Conservation (phyloP, 2,797 vertebrate genomes). For the Platalea minor region DNA sequence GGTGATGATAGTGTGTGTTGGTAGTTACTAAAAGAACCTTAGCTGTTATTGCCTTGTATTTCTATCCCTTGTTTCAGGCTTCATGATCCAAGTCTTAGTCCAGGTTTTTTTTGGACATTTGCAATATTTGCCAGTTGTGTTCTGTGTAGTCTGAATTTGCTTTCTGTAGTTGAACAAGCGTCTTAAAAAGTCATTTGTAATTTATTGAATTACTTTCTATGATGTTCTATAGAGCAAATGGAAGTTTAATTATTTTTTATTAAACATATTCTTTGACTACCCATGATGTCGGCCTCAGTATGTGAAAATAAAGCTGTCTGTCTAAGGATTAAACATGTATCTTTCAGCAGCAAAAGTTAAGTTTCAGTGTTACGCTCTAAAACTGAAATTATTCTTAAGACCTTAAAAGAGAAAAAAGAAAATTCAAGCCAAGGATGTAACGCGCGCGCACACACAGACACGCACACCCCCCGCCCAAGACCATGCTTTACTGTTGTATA, state of each 20-base stretch:
- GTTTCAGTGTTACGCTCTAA: not conserved
- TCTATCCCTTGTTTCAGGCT: slow-evolving; percentile 85
- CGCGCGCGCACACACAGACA: not conserved
- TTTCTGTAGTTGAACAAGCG: slow-evolving; percentile 97
- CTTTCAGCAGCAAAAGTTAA: not conserved
- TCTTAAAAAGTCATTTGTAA: slow-evolving; percentile 99
- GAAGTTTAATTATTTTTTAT: slow-evolving; percentile 99
- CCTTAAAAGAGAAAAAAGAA: not conserved
- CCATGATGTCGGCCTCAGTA: slow-evolving; percentile 82
- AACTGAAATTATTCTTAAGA: not conserved
- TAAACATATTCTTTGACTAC: slow-evolving; percentile 99
- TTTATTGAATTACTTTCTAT: slow-evolving; percentile 99
- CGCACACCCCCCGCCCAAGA: not conserved
- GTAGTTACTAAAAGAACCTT: slow-evolving; percentile 86
- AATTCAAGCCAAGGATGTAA: not conserved
- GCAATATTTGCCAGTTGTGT: slow-evolving; percentile 99
- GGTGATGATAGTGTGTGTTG: slow-evolving; percentile 77
- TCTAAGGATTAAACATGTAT: not conserved
- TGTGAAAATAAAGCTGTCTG: slow-evolving; percentile 62
- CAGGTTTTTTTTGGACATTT: slow-evolving; percentile 90
- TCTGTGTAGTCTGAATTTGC: slow-evolving; percentile 97
- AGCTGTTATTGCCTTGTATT: slow-evolving; percentile 87
- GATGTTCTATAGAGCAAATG: slow-evolving; percentile 99
- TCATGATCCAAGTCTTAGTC: slow-evolving; percentile 89
- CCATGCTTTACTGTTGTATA: not conserved